These are phyloP conservation scores for Cardiocondyla obscurior DNA, from an alignment of 1,140 invertebrate species.

Conservation along the genomic window DNA sequence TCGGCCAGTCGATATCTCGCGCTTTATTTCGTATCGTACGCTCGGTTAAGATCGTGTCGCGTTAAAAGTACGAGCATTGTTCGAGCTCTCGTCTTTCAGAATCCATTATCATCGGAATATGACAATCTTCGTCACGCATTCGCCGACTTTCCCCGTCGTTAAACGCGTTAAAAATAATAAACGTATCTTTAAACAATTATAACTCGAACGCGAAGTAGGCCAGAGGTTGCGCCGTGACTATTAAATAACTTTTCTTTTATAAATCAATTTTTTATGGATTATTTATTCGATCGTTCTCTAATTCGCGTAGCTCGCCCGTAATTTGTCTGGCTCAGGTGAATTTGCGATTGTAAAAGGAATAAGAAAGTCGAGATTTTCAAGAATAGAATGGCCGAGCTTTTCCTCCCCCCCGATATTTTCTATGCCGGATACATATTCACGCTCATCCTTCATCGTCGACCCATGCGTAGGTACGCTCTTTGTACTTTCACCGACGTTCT, in stretches of 20 bases:
- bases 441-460: conserved; percentile 60
- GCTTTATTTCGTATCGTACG: conserved; percentile 45
- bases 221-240: too few relatives aligned
- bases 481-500: conserved; percentile 57
- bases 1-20: conserved; percentile 59
- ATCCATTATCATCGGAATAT: conserved; percentile 21
- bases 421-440: conserved; percentile 63
- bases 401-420: conserved; percentile 42
- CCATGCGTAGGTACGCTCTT: conserved; percentile 48
- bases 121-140: neutral
- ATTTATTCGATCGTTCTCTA: neutral
- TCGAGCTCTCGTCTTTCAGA: neutral
- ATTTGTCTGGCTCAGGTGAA: neutral
- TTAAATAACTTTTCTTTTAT: neutral
- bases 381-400: conserved; percentile 30
- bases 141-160: neutral
- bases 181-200: too few relatives aligned
- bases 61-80: conserved; percentile 36
- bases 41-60: conserved; percentile 36
- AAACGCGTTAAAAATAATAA: neutral
- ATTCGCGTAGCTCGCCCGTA: neutral
- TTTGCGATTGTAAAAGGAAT: conserved; percentile 25
- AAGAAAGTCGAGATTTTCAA: conserved; percentile 57
- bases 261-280: neutral
- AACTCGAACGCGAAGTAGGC: too few relatives aligned